Evolutionary conservation across 1,140 invertebrate genomes (phyloP).

Genomic region (Drosophila bocki): DNA sequence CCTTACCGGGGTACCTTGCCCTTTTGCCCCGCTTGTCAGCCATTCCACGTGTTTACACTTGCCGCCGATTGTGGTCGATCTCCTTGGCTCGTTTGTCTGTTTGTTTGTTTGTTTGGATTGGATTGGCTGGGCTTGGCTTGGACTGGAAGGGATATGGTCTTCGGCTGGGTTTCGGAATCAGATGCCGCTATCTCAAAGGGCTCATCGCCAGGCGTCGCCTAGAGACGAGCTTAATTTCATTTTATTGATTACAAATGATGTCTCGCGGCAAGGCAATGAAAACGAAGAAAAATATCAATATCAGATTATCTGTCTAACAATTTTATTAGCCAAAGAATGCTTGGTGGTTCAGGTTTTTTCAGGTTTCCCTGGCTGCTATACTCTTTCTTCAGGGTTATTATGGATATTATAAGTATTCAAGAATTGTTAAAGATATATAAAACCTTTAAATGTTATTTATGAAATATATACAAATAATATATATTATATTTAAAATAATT

Average conservation of each 20-base stretch:
- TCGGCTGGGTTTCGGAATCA: constrained; percentile 6
- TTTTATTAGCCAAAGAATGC: constrained; percentile 66
- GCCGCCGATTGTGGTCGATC: constrained; percentile 70
- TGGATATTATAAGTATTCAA: no score
- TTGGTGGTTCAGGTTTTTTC: background rate
- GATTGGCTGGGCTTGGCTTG: background rate
- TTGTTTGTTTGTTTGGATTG: constrained; percentile 19
- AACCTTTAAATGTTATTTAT: background rate
- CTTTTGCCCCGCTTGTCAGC: constrained; percentile 32
- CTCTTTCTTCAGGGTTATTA: background rate
- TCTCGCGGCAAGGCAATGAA: constrained; percentile 35
- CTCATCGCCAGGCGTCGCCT: constrained; percentile 50
- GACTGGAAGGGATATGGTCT: constrained; percentile 15
- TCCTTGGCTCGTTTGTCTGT: constrained; percentile 13
- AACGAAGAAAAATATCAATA: constrained; percentile 44
- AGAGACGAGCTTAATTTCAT: constrained; percentile 59
- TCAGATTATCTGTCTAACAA: constrained; percentile 73
- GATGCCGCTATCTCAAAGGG: constrained; percentile 71
- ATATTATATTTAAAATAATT: no score
- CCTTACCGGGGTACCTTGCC: constrained; percentile 25
- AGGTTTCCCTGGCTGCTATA: background rate
- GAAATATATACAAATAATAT: no score
- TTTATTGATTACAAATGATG: constrained; percentile 84
- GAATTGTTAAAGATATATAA: background rate
- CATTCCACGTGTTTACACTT: constrained; percentile 77